These are phyloP conservation scores for Corvus cornix DNA, from an alignment of 2,113 vertebrate genomes.

Conservation along the genomic window DNA sequence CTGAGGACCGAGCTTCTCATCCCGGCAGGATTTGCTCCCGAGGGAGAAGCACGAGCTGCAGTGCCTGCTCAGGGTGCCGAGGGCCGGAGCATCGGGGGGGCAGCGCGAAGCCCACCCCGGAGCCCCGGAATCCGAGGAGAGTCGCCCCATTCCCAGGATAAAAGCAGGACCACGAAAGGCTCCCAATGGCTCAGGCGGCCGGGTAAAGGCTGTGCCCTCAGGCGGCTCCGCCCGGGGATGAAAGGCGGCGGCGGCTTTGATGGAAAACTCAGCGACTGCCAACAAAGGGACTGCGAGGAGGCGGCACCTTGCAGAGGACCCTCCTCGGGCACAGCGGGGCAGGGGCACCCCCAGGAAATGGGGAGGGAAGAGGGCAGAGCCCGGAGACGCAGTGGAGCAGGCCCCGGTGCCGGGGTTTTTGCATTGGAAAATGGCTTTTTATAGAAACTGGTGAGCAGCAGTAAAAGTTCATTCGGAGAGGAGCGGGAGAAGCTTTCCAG, in stretches of 20 bases:
- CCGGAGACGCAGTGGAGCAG: fast-evolving
- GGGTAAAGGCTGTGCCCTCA: background rate
- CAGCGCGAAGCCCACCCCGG: background rate
- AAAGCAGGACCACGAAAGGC: background rate
- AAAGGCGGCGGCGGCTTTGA: background rate
- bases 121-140: background rate
- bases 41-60: background rate
- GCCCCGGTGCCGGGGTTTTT: fast-evolving
- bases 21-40: background rate
- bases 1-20: fast-evolving
- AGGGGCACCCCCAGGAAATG: fast-evolving
- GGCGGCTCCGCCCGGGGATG: background rate
- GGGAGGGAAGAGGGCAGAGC: background rate
- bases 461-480: fast-evolving
- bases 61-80: fast-evolving
- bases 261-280: background rate
- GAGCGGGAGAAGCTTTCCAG: background rate
- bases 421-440: background rate
- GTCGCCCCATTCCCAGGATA: background rate
- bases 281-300: background rate
- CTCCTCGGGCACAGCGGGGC: background rate
- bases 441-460: background rate
- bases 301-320: fast-evolving
- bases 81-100: background rate
- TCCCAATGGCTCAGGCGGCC: fast-evolving